Evolutionary conservation across 2,797 vertebrate species (phyloP), one percentile per base, ranked within the genome.

Genomic region (Bradypodion pumilum): DNA sequence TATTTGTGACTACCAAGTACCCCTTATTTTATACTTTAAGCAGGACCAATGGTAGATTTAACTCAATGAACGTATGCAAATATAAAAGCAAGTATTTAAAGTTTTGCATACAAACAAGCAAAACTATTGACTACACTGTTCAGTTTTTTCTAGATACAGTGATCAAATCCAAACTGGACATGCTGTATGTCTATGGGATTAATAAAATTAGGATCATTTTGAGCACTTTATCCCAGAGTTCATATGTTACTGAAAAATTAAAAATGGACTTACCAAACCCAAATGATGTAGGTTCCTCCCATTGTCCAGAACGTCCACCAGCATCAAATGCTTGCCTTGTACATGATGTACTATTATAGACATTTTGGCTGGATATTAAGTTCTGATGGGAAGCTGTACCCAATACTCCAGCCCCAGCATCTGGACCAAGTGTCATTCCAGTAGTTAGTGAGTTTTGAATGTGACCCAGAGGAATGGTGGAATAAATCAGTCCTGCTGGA

Each of bases 191-290:
- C 37, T 68, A 68, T 35, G 52, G 52, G 40, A 40, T 60, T 16
- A 5, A 16, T 32, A 32, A 72, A n/a, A 52, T 0, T 0, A 8
- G 29, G 8, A 60, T 27, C 16, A 74, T n/a, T n/a, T n/a, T n/a
- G n/a, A n/a, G n/a, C n/a, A n/a, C n/a, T n/a, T n/a, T n/a, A n/a
- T n/a, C n/a, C n/a, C n/a, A n/a, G n/a, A n/a, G n/a, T 12, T 5
- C 74, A n/a, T n/a, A n/a, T n/a, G n/a, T n/a, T n/a, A 46, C 21
- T 35, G 15, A 46, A 60, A 32, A 1, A 62, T 69, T 62, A 13
- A 56, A 32, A 73, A 73, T 7, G 1, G 27, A 89, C 95, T 93
- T 95, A 98, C 98, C 97, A 91, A 91, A 88, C 63, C 95, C 96
- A 85, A 96, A 92, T 19, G 95, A 89, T 72, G 94, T 91, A 12